Percentiles rank a stretch among this genome's conserved stretches.
Conservation (phyloP, 92 coral and sea anemone species). For the Umimayanthus chanpuru region DNA sequence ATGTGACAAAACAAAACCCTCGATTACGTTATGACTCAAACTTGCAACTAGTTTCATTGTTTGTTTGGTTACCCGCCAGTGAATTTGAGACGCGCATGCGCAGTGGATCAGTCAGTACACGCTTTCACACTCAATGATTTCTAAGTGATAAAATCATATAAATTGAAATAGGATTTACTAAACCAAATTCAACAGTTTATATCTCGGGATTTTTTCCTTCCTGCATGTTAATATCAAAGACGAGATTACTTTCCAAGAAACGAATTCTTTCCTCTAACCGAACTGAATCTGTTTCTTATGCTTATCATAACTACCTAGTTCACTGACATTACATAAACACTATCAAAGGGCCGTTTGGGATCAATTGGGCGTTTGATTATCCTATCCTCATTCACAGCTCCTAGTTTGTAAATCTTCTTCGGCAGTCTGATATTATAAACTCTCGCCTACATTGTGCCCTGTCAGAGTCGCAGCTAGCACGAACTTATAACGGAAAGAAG, state of each 20-base stretch:
- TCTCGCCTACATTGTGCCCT: too few species aligned
- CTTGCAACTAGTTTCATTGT: constrained; percentile 51
- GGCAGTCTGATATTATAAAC: too few species aligned
- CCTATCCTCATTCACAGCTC: background rate
- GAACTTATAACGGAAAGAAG: too few species aligned
- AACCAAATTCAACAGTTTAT: background rate
- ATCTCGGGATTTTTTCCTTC: background rate
- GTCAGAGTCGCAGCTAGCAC: too few species aligned
- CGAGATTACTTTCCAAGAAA: background rate
- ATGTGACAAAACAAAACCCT: constrained; percentile 61
- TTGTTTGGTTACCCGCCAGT: constrained; percentile 63
- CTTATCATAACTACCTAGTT: background rate
- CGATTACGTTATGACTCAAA: constrained; percentile 87
- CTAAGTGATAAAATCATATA: constrained; percentile 61
- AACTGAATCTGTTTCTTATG: background rate
- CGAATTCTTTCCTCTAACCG: background rate
- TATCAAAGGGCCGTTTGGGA: background rate
- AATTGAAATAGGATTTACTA: background rate
- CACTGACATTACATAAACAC: background rate
- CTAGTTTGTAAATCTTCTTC: too few species aligned
- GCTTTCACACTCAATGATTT: constrained; percentile 54
- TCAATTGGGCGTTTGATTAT: background rate
- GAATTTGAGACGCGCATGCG: constrained; percentile 21
- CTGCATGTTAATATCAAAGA: background rate
- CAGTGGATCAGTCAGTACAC: background rate